phyloP scores from a whole-genome alignment of 2,888 invertebrate genomes.

The Amblyjoppa proteus region DNA sequence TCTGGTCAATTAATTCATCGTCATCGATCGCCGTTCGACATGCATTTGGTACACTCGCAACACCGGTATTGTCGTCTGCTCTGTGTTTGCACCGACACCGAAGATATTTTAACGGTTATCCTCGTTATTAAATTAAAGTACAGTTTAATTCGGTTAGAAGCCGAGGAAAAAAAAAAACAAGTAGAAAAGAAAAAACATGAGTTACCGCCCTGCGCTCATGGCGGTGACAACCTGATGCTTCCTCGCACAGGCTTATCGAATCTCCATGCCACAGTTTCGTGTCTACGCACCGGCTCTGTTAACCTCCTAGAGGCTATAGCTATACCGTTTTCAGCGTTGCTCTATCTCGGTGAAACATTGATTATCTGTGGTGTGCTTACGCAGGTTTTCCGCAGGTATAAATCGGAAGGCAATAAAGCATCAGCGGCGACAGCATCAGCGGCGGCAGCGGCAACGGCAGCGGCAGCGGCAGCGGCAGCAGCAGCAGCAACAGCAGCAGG shows the following conservation, averaged over 20 bases:
- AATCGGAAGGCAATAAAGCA: constrained; percentile 30
- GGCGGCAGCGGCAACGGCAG: constrained; percentile 6
- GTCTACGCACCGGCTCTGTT: constrained; percentile 12
- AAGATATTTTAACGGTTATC: neutral
- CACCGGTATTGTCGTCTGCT: neutral
- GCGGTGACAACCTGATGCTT: constrained; percentile 79
- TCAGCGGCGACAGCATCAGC: constrained; percentile 11
- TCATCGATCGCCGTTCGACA: neutral
- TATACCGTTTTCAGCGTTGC: neutral
- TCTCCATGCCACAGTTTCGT: neutral
- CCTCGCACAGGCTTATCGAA: constrained; percentile 49
- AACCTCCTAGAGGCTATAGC: constrained; percentile 7
- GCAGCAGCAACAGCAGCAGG: constrained; percentile 15
- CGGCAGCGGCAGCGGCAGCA: constrained; percentile 18
- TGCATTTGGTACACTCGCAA: neutral
- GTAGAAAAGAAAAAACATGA: constrained; percentile 52
- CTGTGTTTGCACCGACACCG: neutral
- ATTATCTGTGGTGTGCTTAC: constrained; percentile 26
- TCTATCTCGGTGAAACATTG: constrained; percentile 12
- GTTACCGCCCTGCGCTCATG: constrained; percentile 47
- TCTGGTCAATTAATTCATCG: neutral
- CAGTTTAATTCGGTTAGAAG: neutral
- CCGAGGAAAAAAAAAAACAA: neutral
- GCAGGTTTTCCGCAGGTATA: constrained; percentile 36
- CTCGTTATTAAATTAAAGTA: neutral